These are phyloP conservation scores for Sceloporus tristichus DNA, from an alignment of 2,113 vertebrate genomes.

Conservation along the genomic window DNA sequence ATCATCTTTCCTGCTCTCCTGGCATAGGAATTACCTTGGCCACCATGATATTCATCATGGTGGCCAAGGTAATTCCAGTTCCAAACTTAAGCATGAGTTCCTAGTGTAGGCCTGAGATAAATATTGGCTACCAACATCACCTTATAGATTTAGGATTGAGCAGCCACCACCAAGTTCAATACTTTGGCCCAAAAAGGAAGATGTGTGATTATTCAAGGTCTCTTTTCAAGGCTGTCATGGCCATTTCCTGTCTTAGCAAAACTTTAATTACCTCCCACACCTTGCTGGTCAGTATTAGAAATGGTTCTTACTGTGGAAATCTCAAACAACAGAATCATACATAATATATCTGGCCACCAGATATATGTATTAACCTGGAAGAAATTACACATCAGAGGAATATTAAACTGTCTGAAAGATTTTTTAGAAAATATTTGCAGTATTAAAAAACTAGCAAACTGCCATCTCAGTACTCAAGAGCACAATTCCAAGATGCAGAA, in stretches of 20 bases:
- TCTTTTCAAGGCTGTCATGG: background rate
- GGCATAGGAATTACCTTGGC: background rate
- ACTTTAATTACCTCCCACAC: background rate
- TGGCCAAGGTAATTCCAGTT: background rate
- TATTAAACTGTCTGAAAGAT: conserved; percentile 31
- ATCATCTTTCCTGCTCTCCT: background rate
- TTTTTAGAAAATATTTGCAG: background rate
- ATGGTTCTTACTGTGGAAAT: background rate
- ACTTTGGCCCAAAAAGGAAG: background rate
- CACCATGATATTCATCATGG: background rate
- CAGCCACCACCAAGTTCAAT: background rate
- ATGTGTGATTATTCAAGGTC: background rate
- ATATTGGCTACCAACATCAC: background rate
- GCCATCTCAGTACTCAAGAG: background rate
- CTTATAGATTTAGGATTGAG: background rate
- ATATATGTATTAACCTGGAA: background rate
- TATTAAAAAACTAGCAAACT: conserved; percentile 15
- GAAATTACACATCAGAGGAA: background rate
- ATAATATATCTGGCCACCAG: background rate
- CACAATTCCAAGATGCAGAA: conserved; percentile 11
- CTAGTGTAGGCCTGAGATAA: background rate
- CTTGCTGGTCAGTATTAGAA: background rate
- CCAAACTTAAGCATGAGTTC: background rate
- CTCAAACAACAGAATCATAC: background rate
- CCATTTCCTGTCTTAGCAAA: background rate